Evolutionary conservation across 2,113 vertebrate genomes (phyloP), one percentile per base, ranked within the genome.

Genomic region (Numida meleagris): DNA sequence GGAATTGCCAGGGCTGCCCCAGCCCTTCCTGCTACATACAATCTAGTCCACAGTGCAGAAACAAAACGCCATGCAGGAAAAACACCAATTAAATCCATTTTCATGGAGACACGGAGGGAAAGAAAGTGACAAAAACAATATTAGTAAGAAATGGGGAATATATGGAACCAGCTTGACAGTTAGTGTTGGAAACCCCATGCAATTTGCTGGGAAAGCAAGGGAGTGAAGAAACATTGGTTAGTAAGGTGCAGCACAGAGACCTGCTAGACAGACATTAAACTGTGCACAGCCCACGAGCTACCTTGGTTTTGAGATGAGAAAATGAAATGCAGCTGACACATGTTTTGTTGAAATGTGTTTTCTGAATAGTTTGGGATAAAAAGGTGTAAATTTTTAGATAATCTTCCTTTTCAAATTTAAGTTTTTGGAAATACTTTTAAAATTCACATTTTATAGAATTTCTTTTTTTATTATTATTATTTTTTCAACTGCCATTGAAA

Each of bases 11-110:
- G 90, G 94, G 95, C 86, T 93, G 91, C 59, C n/a, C 78, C 91
- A 94, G 94, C 96, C 93, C 93, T 71, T 80, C 94, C 96, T 94
- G 95, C 86, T 90, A 96, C 88, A 96, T 90, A 95, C 89, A 97
- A 38, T 86, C 92, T 88, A 96, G 74, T 96, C 85, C 94, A 94
- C 80, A 89, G 90, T 31, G 94, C 74, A 81, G 95, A 94, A 78
- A 96, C 90, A 97, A 95, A 96, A 95, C 24, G 34, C 91, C 96
- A 96, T 88, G 95, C 90, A 71, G 94, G 76, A 68, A 94, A 96
- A 95, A 94, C 88, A 94, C 48, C 78, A 66, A 94, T 87, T 86
- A 95, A 96, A 75, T 95, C 84, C 90, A 93, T 93, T 92, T 87
- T 34, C 88, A 87, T 25, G 58, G 85, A 94, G 72, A 90, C 89